phyloP scores from a whole-genome alignment of 2,113 vertebrate species.

The Peucedramus taeniatus region DNA sequence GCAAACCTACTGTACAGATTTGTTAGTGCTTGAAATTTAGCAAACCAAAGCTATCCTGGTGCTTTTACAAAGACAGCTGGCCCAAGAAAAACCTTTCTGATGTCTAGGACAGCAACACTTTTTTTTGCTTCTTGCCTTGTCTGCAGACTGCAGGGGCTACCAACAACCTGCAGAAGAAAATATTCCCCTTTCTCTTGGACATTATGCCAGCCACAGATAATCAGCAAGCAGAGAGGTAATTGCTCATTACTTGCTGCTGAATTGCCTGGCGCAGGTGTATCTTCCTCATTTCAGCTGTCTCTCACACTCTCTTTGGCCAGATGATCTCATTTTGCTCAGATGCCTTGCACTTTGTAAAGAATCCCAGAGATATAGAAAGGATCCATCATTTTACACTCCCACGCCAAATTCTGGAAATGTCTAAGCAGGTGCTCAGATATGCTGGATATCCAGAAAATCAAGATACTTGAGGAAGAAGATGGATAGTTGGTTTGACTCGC shows the following conservation, averaged over 20 bases:
- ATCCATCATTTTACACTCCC: constrained; percentile 39
- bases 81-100: neutral
- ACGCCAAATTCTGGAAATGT: neutral
- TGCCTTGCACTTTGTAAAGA: neutral
- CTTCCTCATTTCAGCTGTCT: neutral
- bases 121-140: neutral
- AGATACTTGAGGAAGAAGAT: neutral
- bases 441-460: neutral
- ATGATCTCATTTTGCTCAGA: constrained; percentile 43
- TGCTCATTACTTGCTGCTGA: constrained; percentile 6
- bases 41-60: neutral
- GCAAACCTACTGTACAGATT: neutral
- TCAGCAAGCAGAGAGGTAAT: neutral
- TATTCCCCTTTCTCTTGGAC: neutral
- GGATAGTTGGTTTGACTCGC: neutral
- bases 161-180: neutral
- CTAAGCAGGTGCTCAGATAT: neutral
- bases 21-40: neutral
- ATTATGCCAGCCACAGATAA: neutral
- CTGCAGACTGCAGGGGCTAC: neutral
- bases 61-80: neutral
- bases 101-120: neutral
- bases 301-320: neutral
- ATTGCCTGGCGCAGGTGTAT: neutral
- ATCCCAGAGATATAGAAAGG: neutral